Evolutionary conservation across 2,888 invertebrate species (phyloP), one percentile per base, ranked within the genome.

Genomic region (Cybosia mesomella): DNA sequence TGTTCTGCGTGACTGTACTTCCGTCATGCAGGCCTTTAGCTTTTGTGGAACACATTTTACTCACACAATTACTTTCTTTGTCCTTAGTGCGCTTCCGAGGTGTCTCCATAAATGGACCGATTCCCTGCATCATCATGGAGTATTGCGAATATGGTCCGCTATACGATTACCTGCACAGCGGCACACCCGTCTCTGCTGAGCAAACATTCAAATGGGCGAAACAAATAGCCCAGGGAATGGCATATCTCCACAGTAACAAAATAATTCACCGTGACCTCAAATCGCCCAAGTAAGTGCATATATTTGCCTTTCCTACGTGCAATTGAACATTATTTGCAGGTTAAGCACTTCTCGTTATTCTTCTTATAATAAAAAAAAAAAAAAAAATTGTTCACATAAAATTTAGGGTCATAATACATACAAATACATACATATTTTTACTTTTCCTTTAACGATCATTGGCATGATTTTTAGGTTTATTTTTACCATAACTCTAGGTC

Each of bases 211-310:
- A 97, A 73, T 99, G 99, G 99, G 97, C 98, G 54, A 98, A 97
- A 87, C 98, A 99, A 92, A 99, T 99, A 70, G 98, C 99, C 43
- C 96, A 96, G 71, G 99, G 99, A 67, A 99, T 99, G 99, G 96
- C 97, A 84, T 99, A 99, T 91, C 96, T 99, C 68, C 99, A 99
- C 91, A 96, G 96, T 58, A 98, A 99, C 89, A 99, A 99, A 95
- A 99, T 99, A 83, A 99, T 99, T 85, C 99, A 99, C 88, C 96
- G 99, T 74, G 99, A 99, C 95, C 96, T 99, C 75, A 99, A 99
- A 93, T 99, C 99, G 87, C 99, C 99, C 60, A 99, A 99, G 99
- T 99, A 96, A 97, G 97, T 82, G 9, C 32, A 2, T 21, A 32
- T 61, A 10, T 22, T 43, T 32, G 32, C 2, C 9, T 58, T 15